Conservation (phyloP, 2,888 invertebrate species). For the Orchesellides sinensis region DNA sequence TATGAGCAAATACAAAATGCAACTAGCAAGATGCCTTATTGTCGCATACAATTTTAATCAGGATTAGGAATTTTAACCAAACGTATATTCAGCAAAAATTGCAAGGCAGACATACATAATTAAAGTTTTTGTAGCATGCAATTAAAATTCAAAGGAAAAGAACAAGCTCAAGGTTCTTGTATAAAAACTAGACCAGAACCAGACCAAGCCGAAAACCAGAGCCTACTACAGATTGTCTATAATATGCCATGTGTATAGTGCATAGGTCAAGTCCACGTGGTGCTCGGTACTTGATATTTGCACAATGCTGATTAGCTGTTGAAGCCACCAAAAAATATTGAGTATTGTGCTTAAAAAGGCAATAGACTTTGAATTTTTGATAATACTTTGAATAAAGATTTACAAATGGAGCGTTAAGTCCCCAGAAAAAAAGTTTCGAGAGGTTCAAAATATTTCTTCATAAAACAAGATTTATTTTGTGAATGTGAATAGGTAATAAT, state of each 20-base stretch:
- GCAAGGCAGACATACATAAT: background rate
- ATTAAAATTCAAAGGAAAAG: constrained; percentile 23
- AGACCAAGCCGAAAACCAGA: background rate
- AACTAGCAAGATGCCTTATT: background rate
- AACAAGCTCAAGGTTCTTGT: constrained; percentile 35
- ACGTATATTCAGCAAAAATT: background rate
- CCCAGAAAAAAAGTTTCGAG: too few species aligned
- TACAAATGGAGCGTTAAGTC: too few species aligned
- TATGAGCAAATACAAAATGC: background rate
- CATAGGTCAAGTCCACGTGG: too few species aligned
- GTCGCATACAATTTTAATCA: background rate
- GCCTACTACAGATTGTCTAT: background rate
- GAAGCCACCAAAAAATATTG: too few species aligned
- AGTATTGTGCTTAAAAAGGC: background rate
- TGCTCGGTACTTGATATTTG: too few species aligned
- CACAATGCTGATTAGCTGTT: too few species aligned
- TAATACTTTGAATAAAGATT: too few species aligned
- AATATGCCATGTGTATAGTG: background rate
- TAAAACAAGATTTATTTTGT: too few species aligned
- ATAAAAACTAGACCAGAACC: constrained; percentile 39
- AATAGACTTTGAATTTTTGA: too few species aligned
- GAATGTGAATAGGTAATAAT: too few species aligned
- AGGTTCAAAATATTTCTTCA: too few species aligned
- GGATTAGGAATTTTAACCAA: background rate
- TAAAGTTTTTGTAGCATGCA: constrained; percentile 22